Evolutionary conservation across 1,140 invertebrate genomes (phyloP), one percentile per base, ranked within the genome.

Genomic region (Aphidius ervi): DNA sequence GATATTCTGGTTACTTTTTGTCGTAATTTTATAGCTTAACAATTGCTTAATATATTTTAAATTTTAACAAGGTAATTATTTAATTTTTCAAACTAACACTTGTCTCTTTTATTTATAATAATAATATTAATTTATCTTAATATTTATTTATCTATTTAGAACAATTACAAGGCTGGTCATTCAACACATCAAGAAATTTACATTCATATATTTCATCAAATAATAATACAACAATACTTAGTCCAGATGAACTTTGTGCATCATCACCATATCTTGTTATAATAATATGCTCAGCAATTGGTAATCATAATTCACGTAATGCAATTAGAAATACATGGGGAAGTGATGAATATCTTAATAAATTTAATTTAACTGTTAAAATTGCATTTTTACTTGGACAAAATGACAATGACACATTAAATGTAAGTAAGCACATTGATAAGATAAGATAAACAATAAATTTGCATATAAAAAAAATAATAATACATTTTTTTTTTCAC

Each of bases 281-380:
- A 57, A 82, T 91, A 16, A 85, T 93, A 2, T 89, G 86, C 69
- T 91, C 91, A 0, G 83, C 87, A 7, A 84, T 89, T 0, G 68
- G 70, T 1, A 88, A 93, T 77, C 83, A 87, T 61, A 82, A 86
- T 41, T 81, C 82, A 48, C 78, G 91, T 39, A 69, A 74, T 49
- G 88, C 88, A 9, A 93, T 94, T 61, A 80, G 92, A 65, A 85
- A 90, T 67, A 93, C 91, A 1, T 95, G 92, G 92, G 92, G 86
- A 0, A 86, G 83, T 62, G 82, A 85, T 61, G 82, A 76, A 50
- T 83, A 84, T 66, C 69, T 89, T 81, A 70, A 76, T 67, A 63
- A 72, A 67, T 20, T 66, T 42, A 70, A 70, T 61, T 71, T 76
- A 65, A 70, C 70, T 69, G 71, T 82, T 6, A 80, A 73, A 68